Evolutionary conservation across 1,140 invertebrate species (phyloP).

Genomic region (Eupristina koningsbergeri): DNA sequence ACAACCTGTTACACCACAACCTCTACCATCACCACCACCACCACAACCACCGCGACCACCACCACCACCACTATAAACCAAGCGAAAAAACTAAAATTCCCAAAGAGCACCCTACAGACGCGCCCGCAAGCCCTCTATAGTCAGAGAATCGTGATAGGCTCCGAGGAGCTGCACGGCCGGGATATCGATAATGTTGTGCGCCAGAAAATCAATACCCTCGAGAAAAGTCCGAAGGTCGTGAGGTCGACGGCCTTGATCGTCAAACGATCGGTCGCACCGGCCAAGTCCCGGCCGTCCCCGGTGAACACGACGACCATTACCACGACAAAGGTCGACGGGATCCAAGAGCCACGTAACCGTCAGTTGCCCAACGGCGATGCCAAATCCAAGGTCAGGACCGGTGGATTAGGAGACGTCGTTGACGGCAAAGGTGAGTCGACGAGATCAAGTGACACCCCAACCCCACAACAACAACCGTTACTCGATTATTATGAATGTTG

Average conservation of each 20-base stretch:
- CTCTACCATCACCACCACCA: slow-evolving; percentile 50
- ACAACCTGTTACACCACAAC: slow-evolving; percentile 57
- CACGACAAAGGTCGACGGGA: background rate
- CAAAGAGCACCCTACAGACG: slow-evolving; percentile 67
- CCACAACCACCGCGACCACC: slow-evolving; percentile 61
- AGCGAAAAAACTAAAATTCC: slow-evolving; percentile 65
- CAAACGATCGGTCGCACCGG: slow-evolving; percentile 65
- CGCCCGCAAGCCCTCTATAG: slow-evolving; percentile 69
- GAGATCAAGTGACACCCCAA: slow-evolving; percentile 35
- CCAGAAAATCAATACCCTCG: slow-evolving; percentile 66
- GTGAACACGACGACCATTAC: background rate
- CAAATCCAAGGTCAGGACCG: background rate
- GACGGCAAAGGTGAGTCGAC: slow-evolving; percentile 51
- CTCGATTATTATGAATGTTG: background rate
- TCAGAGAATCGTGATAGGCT: slow-evolving; percentile 72
- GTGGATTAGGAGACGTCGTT: slow-evolving; percentile 20
- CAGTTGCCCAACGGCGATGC: slow-evolving; percentile 12
- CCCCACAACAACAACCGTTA: background rate
- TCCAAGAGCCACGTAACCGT: background rate
- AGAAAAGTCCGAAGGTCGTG: slow-evolving; percentile 68
- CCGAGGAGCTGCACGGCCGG: slow-evolving; percentile 67
- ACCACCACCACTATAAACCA: slow-evolving; percentile 65
- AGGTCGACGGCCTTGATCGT: slow-evolving; percentile 71
- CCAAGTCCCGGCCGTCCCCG: slow-evolving; percentile 50
- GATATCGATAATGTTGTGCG: slow-evolving; percentile 69